Base-by-base conservation (phyloP, 1,140 invertebrate species). In the Schlechtendalia chinensis region DNA sequence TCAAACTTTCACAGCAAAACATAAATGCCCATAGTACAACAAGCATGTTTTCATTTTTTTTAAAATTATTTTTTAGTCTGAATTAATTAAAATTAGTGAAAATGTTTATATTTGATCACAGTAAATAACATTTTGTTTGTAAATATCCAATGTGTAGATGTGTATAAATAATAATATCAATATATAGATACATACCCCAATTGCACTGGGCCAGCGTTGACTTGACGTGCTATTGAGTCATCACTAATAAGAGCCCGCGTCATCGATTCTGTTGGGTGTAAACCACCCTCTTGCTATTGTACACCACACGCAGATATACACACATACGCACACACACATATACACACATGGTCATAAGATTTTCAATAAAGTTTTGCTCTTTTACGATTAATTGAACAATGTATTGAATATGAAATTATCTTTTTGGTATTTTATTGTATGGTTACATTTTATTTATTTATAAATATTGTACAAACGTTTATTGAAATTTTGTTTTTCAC, bases 251-350 rank as follows among this genome's bases (percentile, higher is more conserved):
- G 90, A 87, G 93, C 93, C 86, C 93, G 91, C 87, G 93, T 94
- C 93, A 95, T 94, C 87, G 93, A 94, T 88, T 95, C 93, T 86
- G 93, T 94, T 88, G 93, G 91, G 89, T 91, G 93, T 86, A 93
- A 89, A 88, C 93, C 93, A 89, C 93, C 93, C 89, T 94, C 93
- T 90, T 94, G 93, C 93, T 94, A 90, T 88, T 88, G 58, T 79
- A 79, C 86, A 87, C 89, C 87, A 87, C 86, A 88, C 86, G 87
- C 87, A 90, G 88, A 87, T 24, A 79, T 50, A 88, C 86, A 90
- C 88, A 87, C 17, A 79, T 50, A 88, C 86, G 87, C 87, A 86
- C 88, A 88, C 86, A 88, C 86, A 86, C 88, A 88, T 89, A 86
- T 89, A 91, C 89, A 90, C 88, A 87, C 17, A 79, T 69, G 67